Evolutionary conservation across 2,113 vertebrate genomes (phyloP).

Genomic region (Carlito syrichta): DNA sequence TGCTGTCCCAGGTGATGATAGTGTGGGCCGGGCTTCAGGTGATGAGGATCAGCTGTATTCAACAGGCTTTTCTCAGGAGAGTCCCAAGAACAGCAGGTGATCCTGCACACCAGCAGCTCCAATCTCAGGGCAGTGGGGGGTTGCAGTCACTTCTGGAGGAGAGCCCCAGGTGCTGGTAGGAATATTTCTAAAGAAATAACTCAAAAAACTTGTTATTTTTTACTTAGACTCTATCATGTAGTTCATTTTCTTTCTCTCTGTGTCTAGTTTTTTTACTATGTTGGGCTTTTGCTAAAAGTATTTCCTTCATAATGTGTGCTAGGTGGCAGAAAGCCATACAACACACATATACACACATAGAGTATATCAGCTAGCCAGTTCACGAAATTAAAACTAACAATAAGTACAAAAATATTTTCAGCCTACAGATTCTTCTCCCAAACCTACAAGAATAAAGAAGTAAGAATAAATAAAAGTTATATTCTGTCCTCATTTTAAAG

Average conservation of each 20-base stretch:
- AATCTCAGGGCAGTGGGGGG: too few relatives aligned
- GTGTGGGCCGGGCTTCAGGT: too few relatives aligned
- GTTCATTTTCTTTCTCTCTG: neutral
- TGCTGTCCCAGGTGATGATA: too few relatives aligned
- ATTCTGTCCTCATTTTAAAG: neutral
- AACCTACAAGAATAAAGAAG: neutral
- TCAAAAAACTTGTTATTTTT: neutral
- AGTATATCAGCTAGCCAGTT: neutral
- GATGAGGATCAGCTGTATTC: too few relatives aligned
- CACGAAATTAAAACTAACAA: neutral
- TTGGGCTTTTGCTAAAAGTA: neutral
- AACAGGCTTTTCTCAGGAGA: too few relatives aligned
- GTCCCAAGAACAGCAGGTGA: too few relatives aligned
- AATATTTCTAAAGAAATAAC: too few relatives aligned
- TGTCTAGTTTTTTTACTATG: neutral
- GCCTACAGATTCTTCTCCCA: neutral
- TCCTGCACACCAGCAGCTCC: too few relatives aligned
- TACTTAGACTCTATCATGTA: neutral
- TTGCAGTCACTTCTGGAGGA: too few relatives aligned
- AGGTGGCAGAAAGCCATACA: neutral
- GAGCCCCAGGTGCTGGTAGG: too few relatives aligned
- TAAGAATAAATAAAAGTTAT: neutral
- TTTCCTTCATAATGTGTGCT: neutral
- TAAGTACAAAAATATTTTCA: neutral
- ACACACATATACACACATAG: neutral